These are phyloP conservation scores for Chiroxiphia lanceolata DNA, from an alignment of 2,797 vertebrate genomes.

Conservation along the genomic window DNA sequence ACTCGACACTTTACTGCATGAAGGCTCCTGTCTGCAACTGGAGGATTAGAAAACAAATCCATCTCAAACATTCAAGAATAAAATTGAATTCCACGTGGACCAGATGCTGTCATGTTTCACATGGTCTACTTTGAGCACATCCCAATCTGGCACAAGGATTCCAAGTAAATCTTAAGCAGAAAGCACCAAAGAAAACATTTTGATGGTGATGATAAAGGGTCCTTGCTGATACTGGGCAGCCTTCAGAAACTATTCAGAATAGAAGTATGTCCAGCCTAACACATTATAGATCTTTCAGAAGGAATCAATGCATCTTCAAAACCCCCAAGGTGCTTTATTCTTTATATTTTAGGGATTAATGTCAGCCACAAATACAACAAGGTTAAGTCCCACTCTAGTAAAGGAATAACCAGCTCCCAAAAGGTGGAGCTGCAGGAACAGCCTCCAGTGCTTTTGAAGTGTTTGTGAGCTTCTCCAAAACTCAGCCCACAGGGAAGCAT, in stretches of 20 bases:
- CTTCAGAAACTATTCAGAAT: background rate
- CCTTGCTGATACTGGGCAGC: background rate
- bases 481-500: background rate
- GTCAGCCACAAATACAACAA: background rate
- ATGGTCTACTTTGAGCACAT: background rate
- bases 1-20: background rate
- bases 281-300: background rate
- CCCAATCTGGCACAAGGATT: background rate
- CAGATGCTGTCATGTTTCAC: background rate
- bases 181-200: background rate
- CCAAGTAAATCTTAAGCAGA: background rate
- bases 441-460: background rate
- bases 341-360: background rate
- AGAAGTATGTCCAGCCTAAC: background rate
- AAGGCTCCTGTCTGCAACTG: background rate
- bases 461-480: background rate
- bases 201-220: background rate
- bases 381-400: background rate
- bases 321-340: background rate
- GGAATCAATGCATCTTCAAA: background rate
- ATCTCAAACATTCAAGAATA: background rate
- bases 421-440: conserved; percentile 51
- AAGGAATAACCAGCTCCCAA: conserved; percentile 10
- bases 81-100: background rate
- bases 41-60: background rate